Evolutionary conservation across 2,797 vertebrate genomes (phyloP), one percentile per base, ranked within the genome.

Genomic region (Megalops cyprinoides): DNA sequence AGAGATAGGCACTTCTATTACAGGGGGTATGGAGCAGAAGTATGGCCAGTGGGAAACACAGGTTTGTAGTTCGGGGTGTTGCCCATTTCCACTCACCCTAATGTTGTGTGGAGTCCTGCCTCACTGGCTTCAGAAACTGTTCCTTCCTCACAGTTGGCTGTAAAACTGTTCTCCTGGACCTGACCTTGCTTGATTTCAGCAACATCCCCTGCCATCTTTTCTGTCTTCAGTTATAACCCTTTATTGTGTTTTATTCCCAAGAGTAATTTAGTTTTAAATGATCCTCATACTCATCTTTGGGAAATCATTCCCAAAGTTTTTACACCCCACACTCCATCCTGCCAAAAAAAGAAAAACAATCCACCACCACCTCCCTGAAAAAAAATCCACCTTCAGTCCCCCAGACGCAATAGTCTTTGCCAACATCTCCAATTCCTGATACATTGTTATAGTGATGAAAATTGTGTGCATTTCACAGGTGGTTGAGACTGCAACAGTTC

Each of bases 1-100:
- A 87, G 92, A 96, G 83, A 83, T 89, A 73, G 91, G 91, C 48
- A 84, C 94, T 87, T 91, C 90, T 67, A 87, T 93, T 84, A 83
- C 90, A 82, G 89, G 83, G 76, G 90, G 86, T 81, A 86, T 90
- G 44, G 86, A 97, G 73, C 94, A 96, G 20, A 92, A 56, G 82
- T 87, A 95, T 79, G 95, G 91, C 77, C 91, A 95, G 82, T 91
- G 78, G 95, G 96, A 95, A 85, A 91, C 89, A 83, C 95, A 99
- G 97, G 98, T 99, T 94, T 82, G 95, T 95, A 83, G 42, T 81
- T 42, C 79, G 58, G 37, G 48, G 25, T 85, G n/a, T 74, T 42
- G 25, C 60, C 46, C 44, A 60, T 82, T 81, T 67, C 79, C 76
- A 80, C 74, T 82, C 78, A 80, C 44, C 49, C 80, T 86, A 86